Evolutionary conservation across 92 coral and sea anemone species (phyloP), one percentile per base, ranked within the genome.

Genomic region (Hydrozoanthus gracilis): DNA sequence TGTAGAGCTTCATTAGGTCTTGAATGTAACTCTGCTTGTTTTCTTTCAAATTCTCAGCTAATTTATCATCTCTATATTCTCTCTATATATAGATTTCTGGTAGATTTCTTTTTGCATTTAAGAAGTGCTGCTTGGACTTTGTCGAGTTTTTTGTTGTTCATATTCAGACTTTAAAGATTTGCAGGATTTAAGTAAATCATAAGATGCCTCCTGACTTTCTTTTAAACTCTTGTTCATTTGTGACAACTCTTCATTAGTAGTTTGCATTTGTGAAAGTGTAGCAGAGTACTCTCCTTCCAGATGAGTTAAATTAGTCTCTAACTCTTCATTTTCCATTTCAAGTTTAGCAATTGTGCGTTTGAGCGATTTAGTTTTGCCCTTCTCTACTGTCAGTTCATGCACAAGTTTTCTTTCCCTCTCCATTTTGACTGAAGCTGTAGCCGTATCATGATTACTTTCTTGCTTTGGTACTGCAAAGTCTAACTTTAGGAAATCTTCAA

Each of bases 341-440:
- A 69, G 74, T 7, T 69, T 44, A 8, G 74, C 74, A 69, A 69
- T 35, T 69, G 44, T 35, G 12, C 74, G 74, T 69, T 69, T 69
- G 50, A 69, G 74, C 1, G 46, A 35, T 72, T 71, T 71, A 39
- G 51, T 39, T 71, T 71, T 71, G 49, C 51, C 51, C 51, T 71
- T 71, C 51, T 71, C 76, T 45, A 12, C 52, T 12, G 49, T 8
- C n/a, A 71, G 20, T 46, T 71, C 76, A 44, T 71, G 49, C 76
- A 71, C 55, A 71, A 71, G 76, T 44, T 71, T 71, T 47, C 51
- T 72, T 65, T 65, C 71, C 77, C 46, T 72, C 54, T 72, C 77
- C 3, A 54, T 72, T 44, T 45, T 44, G 77, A 13, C 77, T 45
- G 77, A 72, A 44, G 54, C 13, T 47, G 54, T 13, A 72, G 77